A percentile compares a stretch with the other conserved stretches of the same genome.
Conservation (phyloP, 2,797 vertebrate species). For the Dromococcyx pavoninus region DNA sequence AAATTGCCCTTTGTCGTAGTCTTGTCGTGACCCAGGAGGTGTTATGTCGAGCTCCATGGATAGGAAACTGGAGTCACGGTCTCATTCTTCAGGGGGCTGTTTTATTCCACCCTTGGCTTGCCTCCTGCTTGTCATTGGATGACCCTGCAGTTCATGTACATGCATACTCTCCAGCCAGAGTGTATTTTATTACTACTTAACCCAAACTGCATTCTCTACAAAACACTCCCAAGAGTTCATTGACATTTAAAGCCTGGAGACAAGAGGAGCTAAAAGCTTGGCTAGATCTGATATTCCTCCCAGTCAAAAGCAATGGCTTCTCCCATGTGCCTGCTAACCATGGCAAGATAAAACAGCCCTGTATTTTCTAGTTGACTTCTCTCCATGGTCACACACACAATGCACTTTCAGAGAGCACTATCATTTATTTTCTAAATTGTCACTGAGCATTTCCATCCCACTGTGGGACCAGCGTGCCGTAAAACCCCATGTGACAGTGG, state of each 20-base stretch:
- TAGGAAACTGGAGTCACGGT: not conserved
- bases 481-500: not conserved
- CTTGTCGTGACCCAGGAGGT: accelerated
- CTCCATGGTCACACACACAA: not conserved
- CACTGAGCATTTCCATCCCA: not conserved
- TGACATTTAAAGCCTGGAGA: not conserved
- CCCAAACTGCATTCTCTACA: not conserved
- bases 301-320: not conserved
- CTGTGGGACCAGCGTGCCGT: accelerated
- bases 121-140: not conserved
- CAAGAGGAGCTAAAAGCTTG: not conserved
- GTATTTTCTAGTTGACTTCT: not conserved
- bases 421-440: not conserved
- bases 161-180: not conserved
- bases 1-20: not conserved
- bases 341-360: accelerated
- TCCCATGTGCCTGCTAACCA: accelerated
- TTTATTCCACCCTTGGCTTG: not conserved
- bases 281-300: not conserved
- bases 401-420: not conserved
- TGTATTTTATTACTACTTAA: not conserved
- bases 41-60: not conserved
- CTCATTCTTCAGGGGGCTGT: not conserved
- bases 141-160: not conserved
- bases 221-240: not conserved